Evolutionary conservation across 2,888 invertebrate genomes (phyloP), one percentile per base, ranked within the genome.

Genomic region (Trypoxylon attenuatum): DNA sequence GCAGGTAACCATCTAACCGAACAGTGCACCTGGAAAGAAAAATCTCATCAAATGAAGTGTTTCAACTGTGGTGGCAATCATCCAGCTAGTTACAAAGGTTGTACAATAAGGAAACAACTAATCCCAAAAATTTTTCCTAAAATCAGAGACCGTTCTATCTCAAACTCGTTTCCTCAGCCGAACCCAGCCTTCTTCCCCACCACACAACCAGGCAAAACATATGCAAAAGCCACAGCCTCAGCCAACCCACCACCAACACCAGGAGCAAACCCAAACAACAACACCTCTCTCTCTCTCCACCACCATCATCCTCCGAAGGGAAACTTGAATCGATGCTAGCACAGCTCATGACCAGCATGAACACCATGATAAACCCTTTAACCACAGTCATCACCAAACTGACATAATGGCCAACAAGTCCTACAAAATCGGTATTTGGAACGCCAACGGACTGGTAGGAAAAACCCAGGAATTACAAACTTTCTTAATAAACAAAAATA

Each of bases 61-160:
- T 51, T 52, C 52, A 58, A 60, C 16, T 78, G 76, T 39, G 46
- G 50, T 5, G 69, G 57, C 18, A 49, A 59, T 25, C 76, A 80
- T 38, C 75, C 78, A 33, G 71, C 77, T n/a, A 77, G 67, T 46
- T 79, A 76, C 45, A 72, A 67, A 56, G 74, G 74, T 60, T 50
- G 50, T 39, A 6, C 10, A 64, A 4, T 2, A 3, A 42, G 42
- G 10, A 39, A 42, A 6, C 25, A 13, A 25, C n/a, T n/a, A n/a
- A n/a, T n/a, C n/a, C n/a, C n/a, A n/a, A n/a, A n/a, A n/a, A n/a
- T n/a, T n/a, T n/a, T n/a, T n/a, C n/a, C n/a, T n/a, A n/a, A n/a
- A n/a, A n/a, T 1, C 25, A 27, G 19, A 2, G 6, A n/a, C 5
- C 19, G 2, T 10, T n/a, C 5, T 2, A n/a, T n/a, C n/a, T n/a